Evolutionary conservation across 2,888 invertebrate species (phyloP).

Genomic region (Embidobia sp.): DNA sequence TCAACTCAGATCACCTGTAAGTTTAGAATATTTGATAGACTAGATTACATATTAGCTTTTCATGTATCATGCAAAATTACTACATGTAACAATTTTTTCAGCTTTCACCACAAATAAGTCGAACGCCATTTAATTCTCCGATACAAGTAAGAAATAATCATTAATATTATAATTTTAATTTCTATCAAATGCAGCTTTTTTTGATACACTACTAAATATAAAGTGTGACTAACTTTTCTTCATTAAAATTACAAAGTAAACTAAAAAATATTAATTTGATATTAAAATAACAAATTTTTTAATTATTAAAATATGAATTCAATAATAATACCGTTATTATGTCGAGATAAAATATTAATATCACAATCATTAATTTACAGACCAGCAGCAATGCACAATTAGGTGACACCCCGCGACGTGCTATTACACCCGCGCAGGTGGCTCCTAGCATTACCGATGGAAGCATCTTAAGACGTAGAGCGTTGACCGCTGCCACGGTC

Average conservation of each 20-base stretch:
- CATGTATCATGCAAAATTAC: no score
- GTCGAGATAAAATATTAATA: no score
- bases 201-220: no score
- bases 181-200: no score
- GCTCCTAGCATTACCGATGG: slow-evolving; percentile 64
- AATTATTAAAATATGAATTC: background rate
- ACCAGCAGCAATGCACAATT: background rate
- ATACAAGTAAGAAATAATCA: background rate
- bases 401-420: slow-evolving; percentile 68
- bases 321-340: background rate
- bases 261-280: no score
- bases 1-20: slow-evolving; percentile 81
- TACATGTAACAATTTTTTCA: no score
- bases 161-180: no score
- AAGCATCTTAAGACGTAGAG: slow-evolving; percentile 74
- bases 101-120: background rate
- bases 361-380: background rate
- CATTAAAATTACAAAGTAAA: no score
- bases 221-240: no score
- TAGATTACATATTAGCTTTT: no score
- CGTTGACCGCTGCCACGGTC: slow-evolving; percentile 66
- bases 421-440: slow-evolving; percentile 65
- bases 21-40: no score
- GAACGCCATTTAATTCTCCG: background rate
- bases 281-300: no score